Evolutionary conservation across 2,888 invertebrate species (phyloP), one percentile per base, ranked within the genome.

Genomic region (Therioaphis trifolii): DNA sequence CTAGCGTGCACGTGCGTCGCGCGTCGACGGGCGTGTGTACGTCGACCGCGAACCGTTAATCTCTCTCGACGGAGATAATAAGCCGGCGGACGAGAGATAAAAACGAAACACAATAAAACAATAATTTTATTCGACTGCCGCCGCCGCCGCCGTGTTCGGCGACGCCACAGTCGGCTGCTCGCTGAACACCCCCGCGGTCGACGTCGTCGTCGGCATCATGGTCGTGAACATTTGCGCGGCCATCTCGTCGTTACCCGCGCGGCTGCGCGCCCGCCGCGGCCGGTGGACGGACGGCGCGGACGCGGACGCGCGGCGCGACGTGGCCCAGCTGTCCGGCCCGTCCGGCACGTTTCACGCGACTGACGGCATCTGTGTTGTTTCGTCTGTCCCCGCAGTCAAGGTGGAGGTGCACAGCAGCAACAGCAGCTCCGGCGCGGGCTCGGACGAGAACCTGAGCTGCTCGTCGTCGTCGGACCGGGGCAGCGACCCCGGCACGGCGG

Each of bases 351-450:
- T 35, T 58, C 63, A 63, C 63, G n/a, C 5, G 21, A 18, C 55
- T 69, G 24, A 68, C n/a, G 1, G 21, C 18, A n/a, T n/a, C 49
- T 24, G 21, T 27, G n/a, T 52, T 68, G 7, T 84, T 74, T 21
- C n/a, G n/a, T n/a, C 2, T 11, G 49, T 76, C 43, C 85, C 88
- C 88, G 18, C 91, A 94, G 95, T 95, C 86, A 95, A 95, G 92
- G 95, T 95, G 68, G 95, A 95, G 89, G 93, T 95, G 76, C 95
- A 96, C 90, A 88, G 89, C 90, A 88, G 89, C 86, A 88, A 88
- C 80, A 87, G 88, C 85, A 92, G 92, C 86, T 91, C 91, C 86
- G 92, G 92, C 79, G 92, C 92, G 24, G 92, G 91, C 85, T 92
- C 92, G 40, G 92, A 92, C 85, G 92, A 92, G 88, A 92, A 92